Conservation (phyloP, 2,797 vertebrate genomes). For the Poecile montanus region DNA sequence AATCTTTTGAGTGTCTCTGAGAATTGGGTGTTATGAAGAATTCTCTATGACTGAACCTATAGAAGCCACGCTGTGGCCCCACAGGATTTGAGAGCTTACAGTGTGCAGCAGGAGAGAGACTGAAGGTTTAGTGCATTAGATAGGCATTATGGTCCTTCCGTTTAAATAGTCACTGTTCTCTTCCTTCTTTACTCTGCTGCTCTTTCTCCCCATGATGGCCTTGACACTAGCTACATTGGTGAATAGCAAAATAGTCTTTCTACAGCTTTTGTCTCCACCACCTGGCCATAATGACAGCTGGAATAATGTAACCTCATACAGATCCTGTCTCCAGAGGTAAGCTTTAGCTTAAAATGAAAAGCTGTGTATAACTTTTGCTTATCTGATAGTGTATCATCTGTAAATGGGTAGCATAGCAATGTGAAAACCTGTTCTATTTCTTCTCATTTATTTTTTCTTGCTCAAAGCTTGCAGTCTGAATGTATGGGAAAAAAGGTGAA, state of each 20-base stretch:
- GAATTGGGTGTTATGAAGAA: not conserved
- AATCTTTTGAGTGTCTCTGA: not conserved
- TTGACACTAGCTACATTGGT: not conserved
- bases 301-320: not conserved
- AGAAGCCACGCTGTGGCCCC: accelerated
- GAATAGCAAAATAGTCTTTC: not conserved
- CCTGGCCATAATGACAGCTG: not conserved
- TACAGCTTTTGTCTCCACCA: not conserved
- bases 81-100: not conserved
- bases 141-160: not conserved
- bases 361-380: not conserved
- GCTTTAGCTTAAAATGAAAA: not conserved
- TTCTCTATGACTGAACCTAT: not conserved
- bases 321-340: not conserved
- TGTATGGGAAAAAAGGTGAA: not conserved
- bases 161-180: not conserved
- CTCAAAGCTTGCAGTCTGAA: not conserved
- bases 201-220: not conserved
- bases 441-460: not conserved
- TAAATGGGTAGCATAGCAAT: not conserved
- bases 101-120: not conserved
- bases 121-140: not conserved
- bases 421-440: not conserved
- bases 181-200: not conserved
- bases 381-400: not conserved